phyloP scores from a whole-genome alignment of 2,888 invertebrate species.

The Loripinus fragilis region DNA sequence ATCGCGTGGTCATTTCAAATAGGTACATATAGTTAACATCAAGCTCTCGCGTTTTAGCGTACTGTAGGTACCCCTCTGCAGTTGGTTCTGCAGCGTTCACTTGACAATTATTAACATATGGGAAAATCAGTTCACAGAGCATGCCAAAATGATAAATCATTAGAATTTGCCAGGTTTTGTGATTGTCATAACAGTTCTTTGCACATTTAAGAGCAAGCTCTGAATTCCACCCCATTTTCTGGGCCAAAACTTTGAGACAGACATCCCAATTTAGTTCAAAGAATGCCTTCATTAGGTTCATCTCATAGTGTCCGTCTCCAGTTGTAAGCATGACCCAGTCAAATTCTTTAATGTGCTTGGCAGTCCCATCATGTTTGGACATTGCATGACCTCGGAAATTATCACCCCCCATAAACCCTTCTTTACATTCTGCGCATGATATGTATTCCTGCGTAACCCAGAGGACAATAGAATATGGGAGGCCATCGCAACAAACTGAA shows the following conservation, averaged over 20 bases:
- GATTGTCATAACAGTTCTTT: constrained; percentile 28
- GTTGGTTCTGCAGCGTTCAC: not conserved
- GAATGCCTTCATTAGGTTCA: constrained; percentile 21
- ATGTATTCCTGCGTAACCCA: constrained; percentile 20
- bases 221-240: constrained; percentile 26
- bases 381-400: not conserved
- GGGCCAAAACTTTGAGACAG: constrained; percentile 8
- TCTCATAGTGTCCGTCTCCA: constrained; percentile 27
- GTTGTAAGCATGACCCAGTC: constrained; percentile 21
- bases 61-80: not conserved
- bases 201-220: constrained; percentile 22
- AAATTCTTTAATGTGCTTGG: constrained; percentile 15
- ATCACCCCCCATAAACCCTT: not conserved
- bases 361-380: not conserved
- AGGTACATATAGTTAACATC: constrained; percentile 2
- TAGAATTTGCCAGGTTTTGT: constrained; percentile 31
- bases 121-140: constrained; percentile 18
- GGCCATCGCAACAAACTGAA: constrained; percentile 30
- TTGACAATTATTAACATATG: not conserved
- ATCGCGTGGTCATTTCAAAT: not conserved
- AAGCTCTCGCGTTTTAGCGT: not conserved
- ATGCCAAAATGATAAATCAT: constrained; percentile 22
- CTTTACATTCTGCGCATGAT: not conserved
- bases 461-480: constrained; percentile 20
- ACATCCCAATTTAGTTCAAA: constrained; percentile 29